Evolutionary conservation across 2,797 vertebrate species (phyloP), one percentile per base, ranked within the genome.

Genomic region (Micromesistius poutassou): DNA sequence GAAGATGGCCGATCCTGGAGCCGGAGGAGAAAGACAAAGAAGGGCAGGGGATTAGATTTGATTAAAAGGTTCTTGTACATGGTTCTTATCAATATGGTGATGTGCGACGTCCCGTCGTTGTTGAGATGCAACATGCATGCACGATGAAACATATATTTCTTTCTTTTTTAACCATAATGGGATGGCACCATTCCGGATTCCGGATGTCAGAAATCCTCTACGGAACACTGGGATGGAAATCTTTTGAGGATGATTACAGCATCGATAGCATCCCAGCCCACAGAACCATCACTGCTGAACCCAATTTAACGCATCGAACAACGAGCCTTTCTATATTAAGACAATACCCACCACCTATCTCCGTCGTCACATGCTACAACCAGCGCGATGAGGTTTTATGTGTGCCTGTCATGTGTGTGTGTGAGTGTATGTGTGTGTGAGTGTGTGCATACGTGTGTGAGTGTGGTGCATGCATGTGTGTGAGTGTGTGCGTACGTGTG

Each of bases 121-220:
- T 13, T 12, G 10, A 12, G 62, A 68, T 68, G 62, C 62, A 25
- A 68, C n/a, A 68, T 68, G n/a, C n/a, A n/a, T n/a, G 83, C 87
- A 90, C 90, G 84, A 87, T 40, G 13, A 40, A 40, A 40, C 33
- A 40, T 8, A 2, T 88, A 90, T 88, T 68, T n/a, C n/a, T 85
- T 82, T 91, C 89, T 82, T 91, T 90, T 91, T 88, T 83, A 80
- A 84, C 89, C 87, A 89, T 92, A 91, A 92, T 88, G 82, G 85
- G 83, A 90, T 85, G 84, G 82, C 78, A 78, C 82, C 90, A 89
- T 91, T 88, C 91, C 91, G 91, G 90, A 85, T 90, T 74, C 79
- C n/a, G n/a, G n/a, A n/a, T n/a, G n/a, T n/a, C n/a, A n/a, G 82
- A 78, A 82, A 79, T 66, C n/a, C 83, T 85, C 84, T 87, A 80